Base-by-base conservation (phyloP, 2,797 vertebrate genomes). In the Lateolabrax maculatus region DNA sequence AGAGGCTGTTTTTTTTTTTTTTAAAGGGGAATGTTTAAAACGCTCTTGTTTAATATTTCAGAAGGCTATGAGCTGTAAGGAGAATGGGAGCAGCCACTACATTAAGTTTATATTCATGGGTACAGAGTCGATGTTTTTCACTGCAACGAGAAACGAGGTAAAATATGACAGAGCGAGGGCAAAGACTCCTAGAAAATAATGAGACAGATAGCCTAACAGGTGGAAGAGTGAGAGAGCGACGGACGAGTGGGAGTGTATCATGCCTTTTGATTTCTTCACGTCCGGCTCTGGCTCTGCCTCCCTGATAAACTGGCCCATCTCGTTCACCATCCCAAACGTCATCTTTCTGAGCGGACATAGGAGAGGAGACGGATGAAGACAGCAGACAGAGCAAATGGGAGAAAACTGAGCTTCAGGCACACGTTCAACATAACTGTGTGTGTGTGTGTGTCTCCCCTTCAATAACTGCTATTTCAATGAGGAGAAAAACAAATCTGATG, bases 251-350 rank as follows among this genome's bases (percentile, higher is more conserved):
- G 63, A 36, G 25, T 2, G 9, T 37, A 10, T 84, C 90, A 72
- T 92, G 96, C 98, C 98, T 97, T 97, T 99, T 56, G 98, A 99
- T 95, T 99, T 99, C 96, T 99, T 99, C 75, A 98, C 95, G 84
- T 99, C 98, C 2, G 98, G 98, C 87, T 99, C 98, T 7, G 98
- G 98, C 87, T 99, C 98, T 19, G 98, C 98, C 92, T 99, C 98
- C 89, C 98, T 95, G 92, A 99, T 98, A 82, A 99, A 99, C 84
- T 99, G 98, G 5, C 98, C 98, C 87, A 99, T 90, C 89, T 99
- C 97, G 71, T 98, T 99, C 85, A 99, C 98, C 92, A 97, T 97
- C 80, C 98, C 98, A 82, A 99, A 99, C 0, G 98, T 98, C 98
- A 99, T 99, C 93, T 93, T 98, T 89, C 98, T 99, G 94, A 81